Conservation (phyloP, 2,113 vertebrate genomes). For the Crypturellus undulatus region DNA sequence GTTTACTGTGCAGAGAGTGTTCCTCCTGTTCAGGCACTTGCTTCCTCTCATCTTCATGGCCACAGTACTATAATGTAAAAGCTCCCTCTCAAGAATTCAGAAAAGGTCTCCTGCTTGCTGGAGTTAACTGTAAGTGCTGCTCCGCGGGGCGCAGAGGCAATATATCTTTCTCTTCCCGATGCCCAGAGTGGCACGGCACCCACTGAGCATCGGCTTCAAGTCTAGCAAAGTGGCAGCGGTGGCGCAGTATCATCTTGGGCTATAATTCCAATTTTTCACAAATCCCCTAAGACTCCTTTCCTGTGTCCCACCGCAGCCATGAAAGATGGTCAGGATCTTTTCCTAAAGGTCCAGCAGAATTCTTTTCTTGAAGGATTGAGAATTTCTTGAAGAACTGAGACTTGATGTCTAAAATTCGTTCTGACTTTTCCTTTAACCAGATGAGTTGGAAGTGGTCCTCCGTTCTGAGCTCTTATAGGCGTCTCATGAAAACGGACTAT, state of each 20-base stretch:
- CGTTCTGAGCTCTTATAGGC: neutral
- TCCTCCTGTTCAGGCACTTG: neutral
- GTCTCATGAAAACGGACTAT: neutral
- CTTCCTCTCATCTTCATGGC: neutral
- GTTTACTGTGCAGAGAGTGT: neutral
- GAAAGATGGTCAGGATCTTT: neutral
- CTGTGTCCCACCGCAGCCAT: neutral
- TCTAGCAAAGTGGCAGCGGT: neutral
- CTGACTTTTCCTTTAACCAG: neutral
- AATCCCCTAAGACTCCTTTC: neutral
- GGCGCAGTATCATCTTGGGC: neutral
- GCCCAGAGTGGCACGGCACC: fast-evolving
- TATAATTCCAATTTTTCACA: neutral
- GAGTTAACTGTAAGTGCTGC: neutral
- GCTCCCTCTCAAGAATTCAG: fast-evolving
- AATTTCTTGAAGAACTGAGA: neutral
- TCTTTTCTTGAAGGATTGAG: neutral
- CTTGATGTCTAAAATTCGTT: neutral
- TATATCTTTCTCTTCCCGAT: neutral
- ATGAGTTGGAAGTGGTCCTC: neutral
- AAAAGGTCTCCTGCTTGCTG: neutral
- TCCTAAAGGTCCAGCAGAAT: neutral
- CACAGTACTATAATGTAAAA: neutral
- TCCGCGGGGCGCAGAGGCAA: fast-evolving
- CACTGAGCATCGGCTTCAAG: neutral